Evolutionary conservation across 2,797 vertebrate species (phyloP).

Genomic region (Pipistrellus pipistrellus): DNA sequence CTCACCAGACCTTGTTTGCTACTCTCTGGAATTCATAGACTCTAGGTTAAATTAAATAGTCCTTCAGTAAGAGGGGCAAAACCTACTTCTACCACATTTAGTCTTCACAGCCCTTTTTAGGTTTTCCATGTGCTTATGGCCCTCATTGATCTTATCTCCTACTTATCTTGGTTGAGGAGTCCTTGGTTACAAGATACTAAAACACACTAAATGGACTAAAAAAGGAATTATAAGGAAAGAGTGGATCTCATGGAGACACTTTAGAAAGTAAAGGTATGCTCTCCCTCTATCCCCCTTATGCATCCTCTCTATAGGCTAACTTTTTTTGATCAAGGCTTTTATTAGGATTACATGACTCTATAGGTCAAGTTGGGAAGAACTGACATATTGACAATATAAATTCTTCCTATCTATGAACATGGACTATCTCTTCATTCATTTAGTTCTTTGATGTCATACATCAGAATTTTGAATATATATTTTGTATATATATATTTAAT

Average conservation of each 20-base stretch:
- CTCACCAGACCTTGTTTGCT: background rate
- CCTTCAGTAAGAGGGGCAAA: background rate
- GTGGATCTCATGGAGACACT: background rate
- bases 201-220: slow-evolving; percentile 6
- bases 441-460: slow-evolving; percentile 23
- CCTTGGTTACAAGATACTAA: slow-evolving; percentile 34
- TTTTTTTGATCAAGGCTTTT: slow-evolving; percentile 38
- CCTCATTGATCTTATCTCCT: slow-evolving; percentile 18
- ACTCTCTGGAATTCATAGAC: slow-evolving; percentile 11
- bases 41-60: background rate
- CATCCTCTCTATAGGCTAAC: background rate
- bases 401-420: background rate
- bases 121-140: background rate
- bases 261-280: slow-evolving; percentile 12
- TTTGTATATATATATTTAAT: background rate
- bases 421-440: background rate
- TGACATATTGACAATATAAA: background rate
- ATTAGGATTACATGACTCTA: background rate
- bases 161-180: background rate
- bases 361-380: background rate
- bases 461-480: background rate
- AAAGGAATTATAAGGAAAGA: slow-evolving; percentile 2
- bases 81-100: background rate
- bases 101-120: background rate
- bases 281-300: background rate